Evolutionary conservation across 2,797 vertebrate species (phyloP).

Genomic region (Falco peregrinus): DNA sequence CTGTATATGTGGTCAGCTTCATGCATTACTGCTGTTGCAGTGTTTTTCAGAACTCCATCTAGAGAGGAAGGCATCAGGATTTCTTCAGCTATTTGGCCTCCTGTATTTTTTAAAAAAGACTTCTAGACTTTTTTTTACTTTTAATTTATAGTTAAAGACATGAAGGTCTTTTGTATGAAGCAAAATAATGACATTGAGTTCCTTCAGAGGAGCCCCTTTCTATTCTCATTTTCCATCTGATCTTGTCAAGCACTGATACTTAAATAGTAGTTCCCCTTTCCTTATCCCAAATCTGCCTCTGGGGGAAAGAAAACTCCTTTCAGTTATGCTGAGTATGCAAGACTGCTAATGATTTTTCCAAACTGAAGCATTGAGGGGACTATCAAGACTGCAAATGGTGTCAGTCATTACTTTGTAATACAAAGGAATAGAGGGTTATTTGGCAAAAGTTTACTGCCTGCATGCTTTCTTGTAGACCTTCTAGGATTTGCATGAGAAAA

Average conservation of each 20-base stretch:
- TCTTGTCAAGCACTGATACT: neutral
- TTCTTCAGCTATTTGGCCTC: neutral
- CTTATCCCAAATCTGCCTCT: neutral
- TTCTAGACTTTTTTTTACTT: neutral
- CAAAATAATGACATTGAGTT: neutral
- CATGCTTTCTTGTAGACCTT: neutral
- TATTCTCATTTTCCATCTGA: neutral
- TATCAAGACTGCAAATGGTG: fast-evolving
- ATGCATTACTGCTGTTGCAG: neutral
- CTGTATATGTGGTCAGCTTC: neutral
- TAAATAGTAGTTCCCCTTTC: neutral
- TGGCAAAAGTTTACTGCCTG: neutral
- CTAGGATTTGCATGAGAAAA: neutral
- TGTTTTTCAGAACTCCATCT: neutral
- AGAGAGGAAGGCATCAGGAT: neutral
- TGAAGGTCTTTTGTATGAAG: neutral
- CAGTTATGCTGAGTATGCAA: neutral
- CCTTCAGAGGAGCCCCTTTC: neutral
- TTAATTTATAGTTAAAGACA: neutral
- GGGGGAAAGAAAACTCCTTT: neutral
- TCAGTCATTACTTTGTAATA: neutral
- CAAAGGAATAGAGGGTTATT: neutral
- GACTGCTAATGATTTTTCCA: neutral
- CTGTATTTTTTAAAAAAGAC: neutral
- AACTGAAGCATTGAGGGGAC: neutral